phyloP scores from a whole-genome alignment of 2,113 vertebrate species.

The Cinclus cinclus region DNA sequence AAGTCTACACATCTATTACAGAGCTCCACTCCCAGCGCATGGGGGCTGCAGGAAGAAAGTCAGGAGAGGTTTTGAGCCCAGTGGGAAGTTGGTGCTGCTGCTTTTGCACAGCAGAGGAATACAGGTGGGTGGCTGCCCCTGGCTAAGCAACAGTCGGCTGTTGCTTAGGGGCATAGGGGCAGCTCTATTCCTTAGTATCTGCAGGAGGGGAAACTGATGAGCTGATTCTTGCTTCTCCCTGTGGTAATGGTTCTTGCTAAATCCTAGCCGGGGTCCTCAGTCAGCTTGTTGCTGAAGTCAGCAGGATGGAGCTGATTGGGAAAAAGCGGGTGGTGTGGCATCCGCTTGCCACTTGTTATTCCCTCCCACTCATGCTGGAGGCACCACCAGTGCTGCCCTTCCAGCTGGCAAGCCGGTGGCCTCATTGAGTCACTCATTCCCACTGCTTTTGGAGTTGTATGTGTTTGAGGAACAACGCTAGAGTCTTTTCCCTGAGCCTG shows the following conservation, averaged over 20 bases:
- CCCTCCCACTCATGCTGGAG: not conserved
- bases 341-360: not conserved
- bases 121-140: rapidly evolving
- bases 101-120: not conserved
- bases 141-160: not conserved
- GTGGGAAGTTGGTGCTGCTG: not conserved
- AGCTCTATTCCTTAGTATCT: not conserved
- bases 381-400: not conserved
- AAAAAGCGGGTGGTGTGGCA: not conserved
- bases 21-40: rapidly evolving
- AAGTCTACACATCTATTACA: not conserved
- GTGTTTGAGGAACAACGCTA: not conserved
- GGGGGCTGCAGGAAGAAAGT: not conserved
- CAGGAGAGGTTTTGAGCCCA: not conserved
- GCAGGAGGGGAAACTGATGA: not conserved
- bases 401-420: not conserved
- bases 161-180: too few relatives aligned
- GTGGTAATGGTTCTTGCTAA: not conserved
- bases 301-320: not conserved
- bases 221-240: not conserved
- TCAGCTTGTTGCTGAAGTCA: not conserved
- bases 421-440: not conserved
- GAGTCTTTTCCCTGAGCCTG: not conserved
- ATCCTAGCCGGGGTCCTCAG: not conserved
- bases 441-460: not conserved